A percentile compares a stretch with the other conserved stretches of the same genome.
phyloP scores from a whole-genome alignment of 2,797 vertebrate genomes.

The Poecilia wingei region DNA sequence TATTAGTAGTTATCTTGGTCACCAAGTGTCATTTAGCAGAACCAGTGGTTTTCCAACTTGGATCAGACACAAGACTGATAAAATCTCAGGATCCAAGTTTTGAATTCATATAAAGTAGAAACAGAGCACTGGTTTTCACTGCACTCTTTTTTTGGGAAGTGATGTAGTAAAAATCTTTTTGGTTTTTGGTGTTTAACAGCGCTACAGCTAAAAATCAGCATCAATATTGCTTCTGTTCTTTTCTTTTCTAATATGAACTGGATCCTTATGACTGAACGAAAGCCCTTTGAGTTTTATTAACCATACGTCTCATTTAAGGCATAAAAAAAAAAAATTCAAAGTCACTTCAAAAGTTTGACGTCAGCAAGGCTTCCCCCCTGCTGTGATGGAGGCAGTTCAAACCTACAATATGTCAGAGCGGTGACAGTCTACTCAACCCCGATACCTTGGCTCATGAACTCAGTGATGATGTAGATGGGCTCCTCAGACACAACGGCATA shows the following conservation, averaged over 20 bases:
- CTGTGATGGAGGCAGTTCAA: constrained; percentile 20
- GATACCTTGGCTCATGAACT: constrained; percentile 95
- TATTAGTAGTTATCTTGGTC: background rate
- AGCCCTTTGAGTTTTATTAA: background rate
- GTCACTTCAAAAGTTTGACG: constrained; percentile 11
- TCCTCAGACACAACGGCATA: constrained; percentile 97
- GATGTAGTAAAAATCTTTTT: background rate
- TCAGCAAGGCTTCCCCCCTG: constrained; percentile 14
- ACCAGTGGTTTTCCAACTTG: background rate
- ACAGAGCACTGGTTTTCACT: background rate
- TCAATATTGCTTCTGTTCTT: background rate
- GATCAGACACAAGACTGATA: background rate
- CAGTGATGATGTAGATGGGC: constrained; percentile 98
- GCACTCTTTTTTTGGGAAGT: background rate
- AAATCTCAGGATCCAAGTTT: background rate
- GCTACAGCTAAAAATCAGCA: background rate
- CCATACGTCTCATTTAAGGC: background rate
- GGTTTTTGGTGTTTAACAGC: background rate
- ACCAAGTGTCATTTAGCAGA: background rate
- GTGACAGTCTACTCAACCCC: constrained; percentile 27
- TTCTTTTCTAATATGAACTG: background rate
- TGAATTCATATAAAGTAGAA: background rate
- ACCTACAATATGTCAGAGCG: constrained; percentile 29
- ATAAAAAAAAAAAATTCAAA: background rate
- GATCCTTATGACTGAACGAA: background rate